phyloP scores from a whole-genome alignment of 2,888 invertebrate species.

The Caenorhabditis doughertyi region DNA sequence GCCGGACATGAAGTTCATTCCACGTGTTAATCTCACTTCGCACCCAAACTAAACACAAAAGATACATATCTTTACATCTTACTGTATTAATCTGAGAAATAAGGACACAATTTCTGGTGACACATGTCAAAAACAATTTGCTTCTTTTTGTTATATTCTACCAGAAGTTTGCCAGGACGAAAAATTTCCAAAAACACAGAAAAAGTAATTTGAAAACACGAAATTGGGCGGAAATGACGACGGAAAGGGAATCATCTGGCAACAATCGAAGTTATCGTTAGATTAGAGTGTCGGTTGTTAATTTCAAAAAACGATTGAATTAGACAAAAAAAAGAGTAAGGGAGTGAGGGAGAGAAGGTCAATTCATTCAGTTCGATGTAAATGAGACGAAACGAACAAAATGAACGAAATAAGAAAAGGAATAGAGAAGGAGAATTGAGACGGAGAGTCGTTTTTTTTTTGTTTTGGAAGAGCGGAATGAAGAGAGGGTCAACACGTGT shows the following conservation, averaged over 20 bases:
- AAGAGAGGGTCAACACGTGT: slow-evolving; percentile 40
- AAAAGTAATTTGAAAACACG: slow-evolving; percentile 36
- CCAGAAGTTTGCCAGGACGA: background rate
- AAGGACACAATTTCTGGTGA: slow-evolving; percentile 23
- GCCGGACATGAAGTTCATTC: background rate
- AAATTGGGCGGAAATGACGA: slow-evolving; percentile 39
- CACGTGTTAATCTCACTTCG: slow-evolving; percentile 7
- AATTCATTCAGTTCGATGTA: slow-evolving; percentile 34
- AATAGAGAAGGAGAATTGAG: background rate
- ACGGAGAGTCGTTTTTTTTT: slow-evolving; percentile 1
- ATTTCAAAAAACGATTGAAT: slow-evolving; percentile 28
- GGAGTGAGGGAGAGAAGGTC: slow-evolving; percentile 22
- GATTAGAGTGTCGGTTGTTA: slow-evolving; percentile 7
- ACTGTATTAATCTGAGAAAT: background rate
- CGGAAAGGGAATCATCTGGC: background rate
- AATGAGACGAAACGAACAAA: slow-evolving; percentile 44
- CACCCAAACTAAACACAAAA: slow-evolving; percentile 26
- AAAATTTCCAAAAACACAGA: background rate
- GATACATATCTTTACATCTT: slow-evolving; percentile 10
- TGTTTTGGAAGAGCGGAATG: slow-evolving; percentile 4
- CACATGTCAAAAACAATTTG: slow-evolving; percentile 35
- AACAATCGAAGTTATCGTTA: slow-evolving; percentile 6
- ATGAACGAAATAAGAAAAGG: slow-evolving; percentile 5
- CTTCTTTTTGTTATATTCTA: too few species aligned
- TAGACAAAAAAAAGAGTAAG: background rate